Percentiles rank a stretch among this genome's conserved stretches.
Conservation (phyloP, 2,113 vertebrate species). For the Gavia stellata region DNA sequence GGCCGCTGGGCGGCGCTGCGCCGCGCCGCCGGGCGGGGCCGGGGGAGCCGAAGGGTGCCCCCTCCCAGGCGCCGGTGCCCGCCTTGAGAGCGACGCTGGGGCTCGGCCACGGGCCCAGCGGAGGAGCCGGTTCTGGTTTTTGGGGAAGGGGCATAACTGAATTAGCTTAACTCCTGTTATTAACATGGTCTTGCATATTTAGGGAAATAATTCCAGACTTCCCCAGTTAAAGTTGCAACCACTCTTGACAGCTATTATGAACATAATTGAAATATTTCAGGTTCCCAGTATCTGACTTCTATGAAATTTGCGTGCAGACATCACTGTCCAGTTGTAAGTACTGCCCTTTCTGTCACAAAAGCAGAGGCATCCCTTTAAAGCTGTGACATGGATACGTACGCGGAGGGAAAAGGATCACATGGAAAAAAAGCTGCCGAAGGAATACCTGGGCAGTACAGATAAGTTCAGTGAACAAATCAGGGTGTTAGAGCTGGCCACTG, state of each 20-base stretch:
- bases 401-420: not conserved
- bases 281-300: fast-evolving
- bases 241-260: fast-evolving
- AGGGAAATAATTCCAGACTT: fast-evolving
- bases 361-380: not conserved
- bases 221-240: not conserved
- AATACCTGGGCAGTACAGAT: not conserved
- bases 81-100: not conserved
- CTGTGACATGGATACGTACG: fast-evolving
- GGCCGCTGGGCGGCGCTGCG: not conserved
- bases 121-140: too few species aligned
- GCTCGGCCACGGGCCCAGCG: too few species aligned
- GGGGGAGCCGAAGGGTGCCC: too few species aligned
- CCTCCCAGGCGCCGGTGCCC: too few species aligned
- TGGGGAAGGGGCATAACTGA: not conserved
- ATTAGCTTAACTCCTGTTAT: too few species aligned
- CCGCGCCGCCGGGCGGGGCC: not conserved
- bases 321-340: fast-evolving
- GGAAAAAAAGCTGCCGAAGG: not conserved
- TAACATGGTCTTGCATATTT: fast-evolving
- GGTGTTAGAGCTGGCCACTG: not conserved
- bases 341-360: not conserved
- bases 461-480: not conserved
- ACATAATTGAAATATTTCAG: fast-evolving
- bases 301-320: not conserved